Base-by-base conservation (phyloP, 2,797 vertebrate species). In the Rousettus madagascariensis region DNA sequence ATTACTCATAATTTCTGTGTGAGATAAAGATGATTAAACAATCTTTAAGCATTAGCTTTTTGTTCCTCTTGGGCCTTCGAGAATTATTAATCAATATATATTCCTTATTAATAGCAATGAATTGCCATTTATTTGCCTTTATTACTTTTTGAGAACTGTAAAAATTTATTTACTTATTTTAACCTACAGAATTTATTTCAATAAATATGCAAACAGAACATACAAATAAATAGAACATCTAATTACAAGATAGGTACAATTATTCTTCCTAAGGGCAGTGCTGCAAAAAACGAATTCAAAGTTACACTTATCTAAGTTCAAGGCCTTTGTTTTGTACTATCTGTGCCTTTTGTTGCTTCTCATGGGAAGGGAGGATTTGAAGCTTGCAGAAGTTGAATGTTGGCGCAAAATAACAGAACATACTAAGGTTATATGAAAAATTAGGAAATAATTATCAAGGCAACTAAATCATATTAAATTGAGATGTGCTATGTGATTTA, bases 391-490 rank as follows among this genome's bases (percentile, higher is more conserved):
- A 63, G 3, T 38, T 55, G 53, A 53, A 72, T 46, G 15, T 49
- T 38, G 30, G 74, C 30, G 82, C 41, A 20, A 74, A 86, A 72
- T 72, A 57, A 57, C 6, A 92, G n/a, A 66, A 28, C 19, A 16
- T 61, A 66, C 22, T 90, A 86, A 66, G 3, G 80, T 92, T 91
- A 55, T 66, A 10, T n/a, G 61, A 83, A 94, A 94, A 96, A 53
- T 30, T 22, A 79, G n/a, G 26, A 92, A 6, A 2, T 51, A 86
- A 92, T 53, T 82, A 74, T 68, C 22, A 17, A 41, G 41, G 41
- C 7, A 41, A 41, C 41, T 41, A 41, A 41, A 41, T 41, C 7
- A 4, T 90, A 74, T 82, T 83, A 33, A 83, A 68, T 90, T 72
- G 41, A 90, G 28, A 72, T 65, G 55, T 6, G 8, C 33, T 82